phyloP scores from a whole-genome alignment of 2,113 vertebrate species.

The Prionailurus bengalensis region DNA sequence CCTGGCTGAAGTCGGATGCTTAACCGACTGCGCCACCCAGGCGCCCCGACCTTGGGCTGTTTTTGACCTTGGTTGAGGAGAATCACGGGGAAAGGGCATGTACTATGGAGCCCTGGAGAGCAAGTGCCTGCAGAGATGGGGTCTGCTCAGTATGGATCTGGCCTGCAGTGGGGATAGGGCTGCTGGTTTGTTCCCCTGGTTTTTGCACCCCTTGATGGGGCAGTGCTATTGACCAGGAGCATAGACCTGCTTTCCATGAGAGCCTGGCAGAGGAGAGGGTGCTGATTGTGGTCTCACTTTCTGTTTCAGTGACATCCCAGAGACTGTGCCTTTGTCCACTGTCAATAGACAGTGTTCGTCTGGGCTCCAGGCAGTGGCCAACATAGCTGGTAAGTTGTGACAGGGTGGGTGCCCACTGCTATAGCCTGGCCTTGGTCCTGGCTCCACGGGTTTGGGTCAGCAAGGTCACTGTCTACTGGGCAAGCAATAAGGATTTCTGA shows the following conservation, averaged over 20 bases:
- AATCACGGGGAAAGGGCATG: background rate
- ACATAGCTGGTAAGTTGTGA: slow-evolving; percentile 91
- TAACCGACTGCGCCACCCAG: too few species aligned
- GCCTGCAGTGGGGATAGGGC: background rate
- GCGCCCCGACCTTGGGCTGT: background rate
- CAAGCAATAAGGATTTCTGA: background rate
- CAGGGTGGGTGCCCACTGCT: background rate
- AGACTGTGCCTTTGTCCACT: slow-evolving; percentile 91
- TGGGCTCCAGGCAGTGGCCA: slow-evolving; percentile 95
- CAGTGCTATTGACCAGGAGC: background rate
- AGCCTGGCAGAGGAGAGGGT: background rate
- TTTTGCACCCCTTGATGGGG: background rate
- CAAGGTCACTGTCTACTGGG: background rate
- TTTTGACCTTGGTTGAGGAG: background rate
- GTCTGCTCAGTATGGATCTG: background rate
- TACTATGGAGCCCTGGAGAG: background rate
- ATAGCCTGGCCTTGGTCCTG: background rate
- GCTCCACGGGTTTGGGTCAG: background rate
- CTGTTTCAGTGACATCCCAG: slow-evolving; percentile 92
- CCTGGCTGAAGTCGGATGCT: too few species aligned
- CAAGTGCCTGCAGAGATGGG: background rate
- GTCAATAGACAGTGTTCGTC: slow-evolving; percentile 98
- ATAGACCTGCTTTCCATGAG: background rate
- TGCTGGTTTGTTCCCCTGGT: background rate
- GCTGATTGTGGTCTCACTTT: background rate